Conservation (phyloP, 1,140 invertebrate species). For the Coptotermes formosanus region DNA sequence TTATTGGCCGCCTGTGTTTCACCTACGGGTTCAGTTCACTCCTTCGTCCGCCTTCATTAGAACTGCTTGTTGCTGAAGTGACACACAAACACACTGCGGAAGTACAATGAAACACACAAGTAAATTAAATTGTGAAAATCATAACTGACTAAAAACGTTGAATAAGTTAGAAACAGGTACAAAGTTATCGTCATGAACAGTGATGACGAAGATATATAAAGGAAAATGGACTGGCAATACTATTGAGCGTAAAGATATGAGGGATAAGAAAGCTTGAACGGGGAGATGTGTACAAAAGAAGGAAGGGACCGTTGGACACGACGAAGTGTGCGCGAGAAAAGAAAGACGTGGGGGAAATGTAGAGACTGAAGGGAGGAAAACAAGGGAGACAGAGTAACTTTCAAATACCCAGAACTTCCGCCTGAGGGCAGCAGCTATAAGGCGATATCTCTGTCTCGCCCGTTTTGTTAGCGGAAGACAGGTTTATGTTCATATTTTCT, state of each 20-base stretch:
- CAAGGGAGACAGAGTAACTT: neutral
- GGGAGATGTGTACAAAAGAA: slow-evolving; percentile 14
- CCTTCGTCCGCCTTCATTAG: slow-evolving; percentile 2
- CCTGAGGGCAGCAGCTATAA: slow-evolving; percentile 5
- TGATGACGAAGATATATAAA: neutral
- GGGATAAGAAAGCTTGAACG: neutral
- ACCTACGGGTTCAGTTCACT: neutral
- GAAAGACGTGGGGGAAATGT: neutral
- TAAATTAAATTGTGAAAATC: no score
- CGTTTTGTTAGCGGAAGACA: neutral
- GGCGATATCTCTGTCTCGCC: neutral
- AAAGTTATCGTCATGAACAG: neutral
- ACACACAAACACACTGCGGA: neutral
- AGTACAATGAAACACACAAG: neutral
- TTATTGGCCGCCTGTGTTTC: slow-evolving; percentile 1
- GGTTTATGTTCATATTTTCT: neutral
- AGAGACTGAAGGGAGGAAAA: neutral
- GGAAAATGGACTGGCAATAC: neutral
- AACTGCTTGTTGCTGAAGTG: neutral
- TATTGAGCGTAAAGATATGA: neutral
- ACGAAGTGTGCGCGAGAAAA: slow-evolving; percentile 10
- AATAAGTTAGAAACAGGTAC: neutral
- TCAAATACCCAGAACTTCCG: neutral
- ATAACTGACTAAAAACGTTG: no score
- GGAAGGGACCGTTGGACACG: slow-evolving; percentile 4